Evolutionary conservation across 2,113 vertebrate genomes (phyloP), one percentile per base, ranked within the genome.

Genomic region (Ardeotis arabs): DNA sequence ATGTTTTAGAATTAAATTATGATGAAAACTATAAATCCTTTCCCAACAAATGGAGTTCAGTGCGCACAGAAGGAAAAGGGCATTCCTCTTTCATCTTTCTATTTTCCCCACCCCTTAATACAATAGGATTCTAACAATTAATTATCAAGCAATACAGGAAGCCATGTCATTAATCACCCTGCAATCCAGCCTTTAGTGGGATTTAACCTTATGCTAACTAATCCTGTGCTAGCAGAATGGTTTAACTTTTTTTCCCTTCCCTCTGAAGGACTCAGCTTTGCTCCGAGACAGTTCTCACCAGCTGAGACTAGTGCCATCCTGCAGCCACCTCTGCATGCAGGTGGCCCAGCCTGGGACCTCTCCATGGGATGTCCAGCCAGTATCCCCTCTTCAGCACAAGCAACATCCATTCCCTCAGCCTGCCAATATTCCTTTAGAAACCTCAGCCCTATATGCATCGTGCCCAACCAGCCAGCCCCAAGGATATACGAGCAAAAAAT

Each of bases 1-100:
- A 93, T 55, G 85, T 93, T 96, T 95, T 93, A 86, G 96, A 97
- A 96, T 95, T 94, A 96, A 96, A 93, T 96, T 86, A 86, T 63
- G 86, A 70, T 75, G 84, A 91, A 96, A 96, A 92, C 72, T 49
- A 78, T 96, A 95, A 96, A 94, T 93, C 91, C 64, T 89, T 91
- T 72, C 69, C 27, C 73, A 55, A 80, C 19, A 9, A 92, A 83
- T 33, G 66, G 76, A 91, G 83, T 63, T 94, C 87, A n/a, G 84
- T 1, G 49, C 6, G 53, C 25, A 55, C 74, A 87, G 93, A 90
- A 59, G 47, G 86, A 68, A 84, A 86, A 89, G 79, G 87, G 55
- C 78, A 93, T 88, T 58, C 66, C 76, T 95, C 72, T 83, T 95
- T 81, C 41, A 76, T 69, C 90, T 49, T 14, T 12, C 76, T 63